Evolutionary conservation across 1,140 invertebrate species (phyloP).

Genomic region (Homalodisca vitripennis): DNA sequence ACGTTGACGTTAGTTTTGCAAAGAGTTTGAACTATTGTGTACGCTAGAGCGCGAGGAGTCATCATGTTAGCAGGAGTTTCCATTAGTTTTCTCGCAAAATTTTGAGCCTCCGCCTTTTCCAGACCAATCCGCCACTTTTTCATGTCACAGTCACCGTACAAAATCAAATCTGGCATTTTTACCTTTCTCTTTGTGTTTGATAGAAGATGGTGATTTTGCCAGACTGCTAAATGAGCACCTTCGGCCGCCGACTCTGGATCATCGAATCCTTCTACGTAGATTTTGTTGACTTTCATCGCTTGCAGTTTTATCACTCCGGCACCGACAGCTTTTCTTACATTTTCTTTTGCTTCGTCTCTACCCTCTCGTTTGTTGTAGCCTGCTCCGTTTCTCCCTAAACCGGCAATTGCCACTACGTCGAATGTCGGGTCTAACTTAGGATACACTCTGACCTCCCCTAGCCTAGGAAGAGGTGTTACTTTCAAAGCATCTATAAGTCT

Average conservation of each 20-base stretch:
- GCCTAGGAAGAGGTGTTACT: conserved; percentile 48
- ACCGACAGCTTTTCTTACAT: conserved; percentile 51
- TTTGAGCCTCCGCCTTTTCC: conserved; percentile 60
- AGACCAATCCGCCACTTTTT: conserved; percentile 57
- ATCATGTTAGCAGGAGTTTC: conserved; percentile 65
- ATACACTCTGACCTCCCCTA: conserved; percentile 49
- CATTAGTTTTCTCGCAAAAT: conserved; percentile 59
- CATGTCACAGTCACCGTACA: conserved; percentile 47
- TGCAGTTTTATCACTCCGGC: conserved; percentile 48
- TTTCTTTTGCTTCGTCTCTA: conserved; percentile 52
- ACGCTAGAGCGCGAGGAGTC: conserved; percentile 61
- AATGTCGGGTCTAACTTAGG: conserved; percentile 49
- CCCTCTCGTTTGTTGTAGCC: conserved; percentile 50
- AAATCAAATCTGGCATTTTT: conserved; percentile 41
- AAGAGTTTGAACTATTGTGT: conserved; percentile 50
- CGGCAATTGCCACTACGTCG: conserved; percentile 49
- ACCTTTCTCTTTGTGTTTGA: conserved; percentile 44
- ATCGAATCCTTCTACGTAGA: conserved; percentile 54
- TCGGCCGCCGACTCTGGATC: conserved; percentile 56
- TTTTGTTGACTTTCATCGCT: conserved; percentile 46
- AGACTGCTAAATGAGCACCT: conserved; percentile 50
- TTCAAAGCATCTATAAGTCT: conserved; percentile 38
- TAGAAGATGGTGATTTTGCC: conserved; percentile 56
- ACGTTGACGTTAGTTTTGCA: conserved; percentile 53
- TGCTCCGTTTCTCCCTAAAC: conserved; percentile 50